A percentile compares a stretch with the other conserved stretches of the same genome.
Conservation (phyloP, 2,113 vertebrate genomes). For the Xiphophorus hellerii region DNA sequence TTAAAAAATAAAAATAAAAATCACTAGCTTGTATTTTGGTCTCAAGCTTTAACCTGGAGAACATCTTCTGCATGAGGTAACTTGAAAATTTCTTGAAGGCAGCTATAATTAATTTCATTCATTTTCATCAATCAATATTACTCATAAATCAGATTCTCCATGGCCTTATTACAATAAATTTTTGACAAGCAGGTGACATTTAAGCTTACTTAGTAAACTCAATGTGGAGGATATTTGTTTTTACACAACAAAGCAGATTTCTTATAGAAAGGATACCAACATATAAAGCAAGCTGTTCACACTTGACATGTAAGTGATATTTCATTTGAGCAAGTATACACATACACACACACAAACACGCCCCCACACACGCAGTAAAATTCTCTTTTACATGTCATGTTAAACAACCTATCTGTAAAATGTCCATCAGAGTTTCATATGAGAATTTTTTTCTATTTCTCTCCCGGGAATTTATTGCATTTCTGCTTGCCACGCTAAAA, state of each 20-base stretch:
- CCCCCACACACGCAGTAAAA: no score
- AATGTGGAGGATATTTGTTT: slow-evolving; percentile 31
- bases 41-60: background rate
- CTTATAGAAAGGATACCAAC: slow-evolving; percentile 7
- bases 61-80: background rate
- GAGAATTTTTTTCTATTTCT: background rate
- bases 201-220: slow-evolving; percentile 21
- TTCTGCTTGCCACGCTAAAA: slow-evolving; percentile 7
- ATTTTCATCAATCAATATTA: background rate
- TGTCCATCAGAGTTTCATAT: background rate
- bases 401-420: background rate
- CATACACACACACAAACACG: background rate
- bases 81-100: background rate
- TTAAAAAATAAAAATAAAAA: no score
- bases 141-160: background rate
- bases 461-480: background rate
- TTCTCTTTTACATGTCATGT: background rate
- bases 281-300: slow-evolving; percentile 23
- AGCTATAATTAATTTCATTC: background rate
- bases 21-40: background rate
- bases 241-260: background rate
- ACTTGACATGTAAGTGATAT: slow-evolving; percentile 5
- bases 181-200: background rate
- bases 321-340: slow-evolving; percentile 6
- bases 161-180: background rate